Conservation (phyloP, 2,797 vertebrate genomes). For the Lerista edwardsae region DNA sequence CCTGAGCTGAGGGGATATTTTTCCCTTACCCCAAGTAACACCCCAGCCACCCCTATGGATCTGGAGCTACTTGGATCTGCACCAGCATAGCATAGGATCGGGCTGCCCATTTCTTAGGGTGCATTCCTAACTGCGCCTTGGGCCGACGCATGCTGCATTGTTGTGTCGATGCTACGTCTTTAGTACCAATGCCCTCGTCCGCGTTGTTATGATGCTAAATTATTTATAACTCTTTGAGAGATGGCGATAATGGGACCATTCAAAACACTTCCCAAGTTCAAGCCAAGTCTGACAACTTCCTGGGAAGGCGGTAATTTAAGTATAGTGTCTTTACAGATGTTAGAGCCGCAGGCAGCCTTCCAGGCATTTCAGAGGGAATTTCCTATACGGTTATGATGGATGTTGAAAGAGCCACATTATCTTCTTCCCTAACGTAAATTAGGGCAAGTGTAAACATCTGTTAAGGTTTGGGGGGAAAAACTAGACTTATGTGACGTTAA, state of each 20-base stretch:
- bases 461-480: background rate
- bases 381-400: background rate
- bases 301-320: background rate
- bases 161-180: too few species aligned
- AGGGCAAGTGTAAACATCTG: background rate
- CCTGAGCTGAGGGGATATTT: too few species aligned
- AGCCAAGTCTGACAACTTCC: slow-evolving; percentile 13
- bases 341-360: background rate
- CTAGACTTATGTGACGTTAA: background rate
- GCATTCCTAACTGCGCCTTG: background rate
- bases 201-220: background rate
- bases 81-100: too few species aligned
- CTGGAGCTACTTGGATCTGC: too few species aligned
- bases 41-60: too few species aligned
- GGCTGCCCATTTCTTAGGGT: too few species aligned
- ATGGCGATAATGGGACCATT: background rate
- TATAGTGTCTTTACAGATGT: background rate
- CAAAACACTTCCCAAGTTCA: slow-evolving; percentile 1
- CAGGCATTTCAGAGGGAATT: background rate
- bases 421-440: background rate
- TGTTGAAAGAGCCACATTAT: slow-evolving; percentile 1
- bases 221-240: background rate
- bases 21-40: too few species aligned
- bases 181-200: too few species aligned
- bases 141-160: too few species aligned